Conservation (phyloP, 2,113 vertebrate species). For the Eublepharis macularius region DNA sequence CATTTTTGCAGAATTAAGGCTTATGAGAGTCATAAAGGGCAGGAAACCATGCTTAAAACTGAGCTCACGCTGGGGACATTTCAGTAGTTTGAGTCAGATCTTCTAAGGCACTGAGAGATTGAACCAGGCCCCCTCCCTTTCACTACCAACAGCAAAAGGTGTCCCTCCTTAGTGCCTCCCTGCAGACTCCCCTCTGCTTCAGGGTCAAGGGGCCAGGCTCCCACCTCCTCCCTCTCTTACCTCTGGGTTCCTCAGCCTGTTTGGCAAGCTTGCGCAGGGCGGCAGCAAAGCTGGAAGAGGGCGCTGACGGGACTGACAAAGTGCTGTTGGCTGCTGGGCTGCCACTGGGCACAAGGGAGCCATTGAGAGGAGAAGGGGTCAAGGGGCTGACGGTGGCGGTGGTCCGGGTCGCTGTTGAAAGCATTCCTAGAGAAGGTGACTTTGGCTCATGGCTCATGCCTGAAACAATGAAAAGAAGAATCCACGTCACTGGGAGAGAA, state of each 20-base stretch:
- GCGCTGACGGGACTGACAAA: slow-evolving; percentile 90
- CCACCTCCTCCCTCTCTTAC: slow-evolving; percentile 72
- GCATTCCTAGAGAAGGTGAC: slow-evolving; percentile 99
- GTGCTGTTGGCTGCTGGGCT: slow-evolving; percentile 84
- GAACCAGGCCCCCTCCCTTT: background rate
- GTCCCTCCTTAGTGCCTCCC: background rate
- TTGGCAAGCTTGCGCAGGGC: slow-evolving; percentile 99
- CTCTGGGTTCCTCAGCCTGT: slow-evolving; percentile 98
- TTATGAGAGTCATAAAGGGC: background rate
- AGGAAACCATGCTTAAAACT: too few species aligned
- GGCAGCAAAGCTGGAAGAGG: slow-evolving; percentile 96
- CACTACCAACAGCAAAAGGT: background rate
- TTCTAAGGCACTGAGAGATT: background rate
- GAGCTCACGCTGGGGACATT: background rate
- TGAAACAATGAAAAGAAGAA: slow-evolving; percentile 76
- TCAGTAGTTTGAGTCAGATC: background rate
- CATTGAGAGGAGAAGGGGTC: slow-evolving; percentile 95
- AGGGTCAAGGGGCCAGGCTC: rapidly evolving
- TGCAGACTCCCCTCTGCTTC: background rate
- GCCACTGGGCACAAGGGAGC: slow-evolving; percentile 96
- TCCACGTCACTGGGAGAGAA: slow-evolving; percentile 49
- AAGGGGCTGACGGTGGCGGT: slow-evolving; percentile 98
- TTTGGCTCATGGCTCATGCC: slow-evolving; percentile 99
- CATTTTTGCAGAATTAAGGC: background rate
- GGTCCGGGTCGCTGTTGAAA: slow-evolving; percentile 96